A percentile compares a stretch with the other conserved stretches of the same genome.
phyloP scores from a whole-genome alignment of 2,113 vertebrate species.

The Corythornis madagascariensis region DNA sequence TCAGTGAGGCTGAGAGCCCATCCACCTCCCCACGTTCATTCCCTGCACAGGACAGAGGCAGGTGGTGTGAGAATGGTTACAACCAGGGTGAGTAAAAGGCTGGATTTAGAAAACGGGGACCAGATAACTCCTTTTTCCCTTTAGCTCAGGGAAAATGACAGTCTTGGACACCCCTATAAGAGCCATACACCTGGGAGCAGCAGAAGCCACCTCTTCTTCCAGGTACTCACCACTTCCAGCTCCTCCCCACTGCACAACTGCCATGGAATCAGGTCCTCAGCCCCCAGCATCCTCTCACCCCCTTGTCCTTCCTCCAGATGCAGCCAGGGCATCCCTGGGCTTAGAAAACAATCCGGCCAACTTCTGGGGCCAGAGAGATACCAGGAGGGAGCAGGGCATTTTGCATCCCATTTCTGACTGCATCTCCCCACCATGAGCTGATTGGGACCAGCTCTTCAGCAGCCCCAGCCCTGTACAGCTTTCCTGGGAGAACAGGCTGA shows the following conservation, averaged over 20 bases:
- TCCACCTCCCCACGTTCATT: background rate
- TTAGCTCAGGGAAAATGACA: background rate
- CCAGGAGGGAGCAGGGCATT: background rate
- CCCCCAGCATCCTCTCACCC: background rate
- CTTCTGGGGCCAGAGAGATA: background rate
- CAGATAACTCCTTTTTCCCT: rapidly evolving
- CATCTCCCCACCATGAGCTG: background rate
- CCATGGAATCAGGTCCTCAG: background rate
- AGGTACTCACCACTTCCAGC: background rate
- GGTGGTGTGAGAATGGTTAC: background rate
- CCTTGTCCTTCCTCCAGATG: background rate
- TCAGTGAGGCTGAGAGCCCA: rapidly evolving
- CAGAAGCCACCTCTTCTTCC: background rate
- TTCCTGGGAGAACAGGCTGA: background rate
- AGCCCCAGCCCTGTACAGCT: background rate
- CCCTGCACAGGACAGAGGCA: background rate
- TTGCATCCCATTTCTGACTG: background rate
- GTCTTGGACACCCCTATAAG: background rate
- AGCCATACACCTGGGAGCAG: background rate
- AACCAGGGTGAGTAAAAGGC: background rate
- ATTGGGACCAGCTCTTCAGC: background rate
- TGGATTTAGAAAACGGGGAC: background rate
- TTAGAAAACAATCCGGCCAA: background rate
- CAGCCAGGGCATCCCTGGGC: background rate
- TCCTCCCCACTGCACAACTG: background rate